Evolutionary conservation across 2,888 invertebrate genomes (phyloP).

Genomic region (Punctoribates punctum): DNA sequence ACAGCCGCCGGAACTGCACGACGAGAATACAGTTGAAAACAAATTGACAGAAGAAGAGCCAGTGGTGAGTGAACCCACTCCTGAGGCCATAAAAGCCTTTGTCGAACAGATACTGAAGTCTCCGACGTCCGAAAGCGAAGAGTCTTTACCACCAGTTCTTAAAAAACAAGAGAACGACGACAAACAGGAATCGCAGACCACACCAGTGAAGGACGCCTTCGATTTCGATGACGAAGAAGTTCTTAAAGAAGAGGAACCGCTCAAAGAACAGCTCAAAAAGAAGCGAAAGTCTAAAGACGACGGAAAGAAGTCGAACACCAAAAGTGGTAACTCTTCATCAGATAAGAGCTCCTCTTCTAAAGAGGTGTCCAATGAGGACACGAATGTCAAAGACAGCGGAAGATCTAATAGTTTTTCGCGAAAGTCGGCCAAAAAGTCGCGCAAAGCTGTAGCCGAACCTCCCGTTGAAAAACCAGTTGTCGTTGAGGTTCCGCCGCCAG

Average conservation of each 20-base stretch:
- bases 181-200: not conserved
- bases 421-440: not conserved
- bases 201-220: constrained; percentile 23
- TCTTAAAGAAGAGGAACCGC: constrained; percentile 16
- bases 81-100: not conserved
- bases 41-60: not conserved
- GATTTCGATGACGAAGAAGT: constrained; percentile 40
- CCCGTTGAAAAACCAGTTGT: not conserved
- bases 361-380: constrained; percentile 34
- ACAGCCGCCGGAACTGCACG: constrained; percentile 1
- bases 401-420: constrained; percentile 1
- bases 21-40: constrained; percentile 19
- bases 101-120: not conserved
- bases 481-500: constrained; percentile 45
- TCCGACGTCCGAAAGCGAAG: not conserved
- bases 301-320: constrained; percentile 67
- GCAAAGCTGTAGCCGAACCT: not conserved
- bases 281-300: constrained; percentile 49
- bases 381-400: not conserved
- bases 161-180: not conserved
- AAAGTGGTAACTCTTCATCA: not conserved
- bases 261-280: constrained; percentile 25
- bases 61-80: not conserved
- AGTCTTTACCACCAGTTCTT: too few relatives aligned
- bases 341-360: constrained; percentile 38